A percentile compares a stretch with the other conserved stretches of the same genome.
Conservation (phyloP, 2,888 invertebrate species). For the Odiellus spinosus region DNA sequence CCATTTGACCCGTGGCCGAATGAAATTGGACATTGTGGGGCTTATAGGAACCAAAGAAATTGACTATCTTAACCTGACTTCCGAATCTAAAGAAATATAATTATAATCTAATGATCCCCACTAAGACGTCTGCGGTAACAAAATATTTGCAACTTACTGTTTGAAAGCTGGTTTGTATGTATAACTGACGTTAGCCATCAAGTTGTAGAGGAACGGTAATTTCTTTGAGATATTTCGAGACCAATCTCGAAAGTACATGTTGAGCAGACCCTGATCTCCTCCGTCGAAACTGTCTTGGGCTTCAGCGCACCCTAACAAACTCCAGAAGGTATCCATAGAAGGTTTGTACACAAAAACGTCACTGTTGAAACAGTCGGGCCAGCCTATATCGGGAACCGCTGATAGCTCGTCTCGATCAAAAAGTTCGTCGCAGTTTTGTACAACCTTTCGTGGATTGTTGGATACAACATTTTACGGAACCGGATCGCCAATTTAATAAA, state of each 20-base stretch:
- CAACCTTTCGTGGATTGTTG: conserved; percentile 10
- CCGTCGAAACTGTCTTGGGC: conserved; percentile 81
- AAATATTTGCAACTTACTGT: conserved; percentile 59
- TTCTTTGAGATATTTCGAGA: conserved; percentile 77
- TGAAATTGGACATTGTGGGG: conserved; percentile 87
- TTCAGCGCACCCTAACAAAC: conserved; percentile 62
- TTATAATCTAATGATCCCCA: neutral
- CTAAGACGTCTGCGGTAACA: neutral
- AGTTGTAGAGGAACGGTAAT: conserved; percentile 93
- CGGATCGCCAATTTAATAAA: no score
- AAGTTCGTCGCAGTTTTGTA: conserved; percentile 16
- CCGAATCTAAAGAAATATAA: conserved; percentile 51
- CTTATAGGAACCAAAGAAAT: conserved; percentile 89
- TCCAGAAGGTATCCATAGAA: conserved; percentile 65
- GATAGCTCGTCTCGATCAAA: conserved; percentile 13
- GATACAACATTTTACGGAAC: neutral
- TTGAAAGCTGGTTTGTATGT: conserved; percentile 94
- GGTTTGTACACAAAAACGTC: conserved; percentile 93
- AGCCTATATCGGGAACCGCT: conserved; percentile 17
- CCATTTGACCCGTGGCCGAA: conserved; percentile 46
- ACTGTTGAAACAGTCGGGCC: conserved; percentile 19
- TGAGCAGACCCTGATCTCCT: conserved; percentile 83
- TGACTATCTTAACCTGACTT: conserved; percentile 79
- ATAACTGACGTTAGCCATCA: conserved; percentile 87
- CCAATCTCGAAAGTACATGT: conserved; percentile 78